phyloP scores from a whole-genome alignment of 2,797 vertebrate genomes.

The Dipus sagitta region DNA sequence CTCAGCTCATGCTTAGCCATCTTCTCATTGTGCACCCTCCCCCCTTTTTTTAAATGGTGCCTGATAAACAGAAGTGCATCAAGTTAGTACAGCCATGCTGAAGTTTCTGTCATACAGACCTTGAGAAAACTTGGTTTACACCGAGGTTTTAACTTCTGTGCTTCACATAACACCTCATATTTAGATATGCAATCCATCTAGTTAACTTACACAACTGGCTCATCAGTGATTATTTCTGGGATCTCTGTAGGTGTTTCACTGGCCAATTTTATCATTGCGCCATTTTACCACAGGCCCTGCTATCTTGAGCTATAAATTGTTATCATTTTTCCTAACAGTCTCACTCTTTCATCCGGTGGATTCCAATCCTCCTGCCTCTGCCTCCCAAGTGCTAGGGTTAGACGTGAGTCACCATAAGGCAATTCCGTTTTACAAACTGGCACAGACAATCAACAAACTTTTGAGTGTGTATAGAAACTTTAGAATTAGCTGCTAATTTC shows the following conservation, averaged over 20 bases:
- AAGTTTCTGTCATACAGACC: background rate
- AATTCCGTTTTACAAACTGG: background rate
- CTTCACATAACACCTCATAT: background rate
- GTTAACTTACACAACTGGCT: background rate
- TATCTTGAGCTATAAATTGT: background rate
- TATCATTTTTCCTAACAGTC: no score
- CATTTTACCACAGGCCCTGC: background rate
- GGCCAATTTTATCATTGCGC: background rate
- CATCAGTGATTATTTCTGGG: background rate
- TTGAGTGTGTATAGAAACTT: background rate
- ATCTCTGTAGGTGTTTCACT: background rate
- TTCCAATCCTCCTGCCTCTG: background rate
- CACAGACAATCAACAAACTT: background rate
- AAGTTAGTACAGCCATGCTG: conserved; percentile 15
- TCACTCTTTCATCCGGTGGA: background rate
- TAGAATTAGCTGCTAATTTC: conserved; percentile 12
- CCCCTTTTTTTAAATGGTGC: background rate
- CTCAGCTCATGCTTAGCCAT: no score
- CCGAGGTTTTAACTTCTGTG: background rate
- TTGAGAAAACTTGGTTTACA: background rate
- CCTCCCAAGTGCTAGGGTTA: background rate
- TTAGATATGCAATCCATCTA: background rate
- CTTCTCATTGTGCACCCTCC: no score
- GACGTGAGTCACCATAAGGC: background rate
- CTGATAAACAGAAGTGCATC: background rate